Conservation (phyloP, 1,140 invertebrate genomes). For the Drosophila equinoxialis region DNA sequence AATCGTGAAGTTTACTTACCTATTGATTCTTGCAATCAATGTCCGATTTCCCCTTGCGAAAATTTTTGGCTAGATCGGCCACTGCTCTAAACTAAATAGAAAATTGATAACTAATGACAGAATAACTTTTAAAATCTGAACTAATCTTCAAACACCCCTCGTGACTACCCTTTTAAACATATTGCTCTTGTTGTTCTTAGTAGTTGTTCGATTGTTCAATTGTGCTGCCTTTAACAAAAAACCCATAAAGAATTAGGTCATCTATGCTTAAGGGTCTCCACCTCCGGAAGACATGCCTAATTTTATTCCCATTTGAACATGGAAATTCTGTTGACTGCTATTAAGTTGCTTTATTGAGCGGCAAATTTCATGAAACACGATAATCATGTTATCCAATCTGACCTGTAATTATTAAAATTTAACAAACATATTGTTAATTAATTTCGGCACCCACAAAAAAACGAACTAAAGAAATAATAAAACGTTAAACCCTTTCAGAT, state of each 20-base stretch:
- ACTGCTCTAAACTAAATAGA: too few relatives aligned
- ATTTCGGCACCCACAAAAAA: conserved; percentile 53
- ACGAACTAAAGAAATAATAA: not conserved
- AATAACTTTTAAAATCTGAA: too few relatives aligned
- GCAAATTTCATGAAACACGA: conserved; percentile 55
- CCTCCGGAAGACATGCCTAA: conserved; percentile 38
- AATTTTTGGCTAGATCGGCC: too few relatives aligned
- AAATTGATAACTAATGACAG: too few relatives aligned
- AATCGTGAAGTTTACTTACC: too few relatives aligned
- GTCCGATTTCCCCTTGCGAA: too few relatives aligned
- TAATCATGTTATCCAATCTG: conserved; percentile 50
- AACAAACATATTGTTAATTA: conserved; percentile 77
- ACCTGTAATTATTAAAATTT: conserved; percentile 71
- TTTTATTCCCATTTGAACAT: not conserved
- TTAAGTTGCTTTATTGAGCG: conserved; percentile 77
- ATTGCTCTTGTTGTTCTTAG: not conserved
- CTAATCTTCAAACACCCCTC: not conserved
- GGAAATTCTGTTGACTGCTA: conserved; percentile 35
- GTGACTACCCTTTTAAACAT: not conserved
- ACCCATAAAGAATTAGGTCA: not conserved
- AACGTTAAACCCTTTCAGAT: conserved; percentile 45
- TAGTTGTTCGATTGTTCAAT: not conserved
- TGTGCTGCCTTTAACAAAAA: not conserved
- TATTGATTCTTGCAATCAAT: too few relatives aligned
- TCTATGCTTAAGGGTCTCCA: not conserved